Base-by-base conservation (phyloP, 2,797 vertebrate species). In the Lophotriccus pileatus region DNA sequence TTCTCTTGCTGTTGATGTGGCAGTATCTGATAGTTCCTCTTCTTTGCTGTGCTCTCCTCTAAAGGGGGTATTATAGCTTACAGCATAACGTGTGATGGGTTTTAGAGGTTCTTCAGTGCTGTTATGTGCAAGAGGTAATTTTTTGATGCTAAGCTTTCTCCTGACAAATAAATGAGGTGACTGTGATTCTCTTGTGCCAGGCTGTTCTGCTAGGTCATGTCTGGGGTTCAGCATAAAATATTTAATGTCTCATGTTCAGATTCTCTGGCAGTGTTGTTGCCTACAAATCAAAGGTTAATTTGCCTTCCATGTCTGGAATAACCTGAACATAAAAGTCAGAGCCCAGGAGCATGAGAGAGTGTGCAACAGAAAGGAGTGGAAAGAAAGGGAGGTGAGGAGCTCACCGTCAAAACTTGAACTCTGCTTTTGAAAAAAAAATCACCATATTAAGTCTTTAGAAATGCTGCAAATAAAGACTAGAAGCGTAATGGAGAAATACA, bases 171-270 rank as follows among this genome's bases (percentile, higher is more conserved):
- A 49, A 52, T 20, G 25, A 59, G 44, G 18, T 59, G 34, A 24
- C 28, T 82, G 25, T 50, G 41, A 44, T 49, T 63, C 9, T 60
- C 18, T 36, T n/a, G 21, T 72, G 34, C 66, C 28, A 20, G 56
- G 34, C 41, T 77, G 36, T 76, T 55, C 69, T 8, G 5, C 36
- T 53, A 58, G 62, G 53, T 82, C 17, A 0, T n/a, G 5, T 28
- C 69, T 75, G 74, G 27, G 25, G 9, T 81, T 81, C 74, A 78
- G 8, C 23, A 9, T n/a, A 11, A 70, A 67, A 39, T 67, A 36
- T 11, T 76, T 19, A 5, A 41, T 3, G 7, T 32, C 0, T 1
- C 18, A 1, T 2, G 2, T 49, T 88, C 13, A 43, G 8, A 22
- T 86, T 68, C 27, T 64, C 16, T 66, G 46, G 19, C 10, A 47